Evolutionary conservation across 1,140 invertebrate genomes (phyloP), one percentile per base, ranked within the genome.

Genomic region (Chrysoperla carnea): DNA sequence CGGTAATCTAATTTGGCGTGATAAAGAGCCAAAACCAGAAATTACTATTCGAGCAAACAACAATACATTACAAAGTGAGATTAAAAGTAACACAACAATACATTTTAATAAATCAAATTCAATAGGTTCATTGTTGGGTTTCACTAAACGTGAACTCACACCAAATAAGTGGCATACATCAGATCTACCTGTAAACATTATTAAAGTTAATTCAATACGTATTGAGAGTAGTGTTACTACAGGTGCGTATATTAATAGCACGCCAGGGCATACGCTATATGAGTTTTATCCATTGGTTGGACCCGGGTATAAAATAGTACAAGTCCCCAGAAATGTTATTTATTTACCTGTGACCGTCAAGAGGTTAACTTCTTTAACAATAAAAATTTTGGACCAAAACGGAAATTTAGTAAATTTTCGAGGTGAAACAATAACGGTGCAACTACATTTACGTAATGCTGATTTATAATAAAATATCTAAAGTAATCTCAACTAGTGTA

Each of bases 311-410:
- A 53, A 54, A 47, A 50, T 54, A 39, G 43, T 50, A 8, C 52
- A 59, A 52, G 44, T 36, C 28, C 51, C 52, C 9, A 23, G n/a
- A 7, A 48, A 53, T 27, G 48, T 58, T 29, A 60, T 59, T 46
- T 60, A 59, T 51, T 43, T 56, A 43, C 55, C 47, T 41, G 44
- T 60, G 11, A 54, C 47, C 35, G 44, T 42, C 3, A 45, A 40
- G 4, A 36, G 15, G 40, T 52, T 55, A 43, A 43, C 43, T 39
- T 12, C 49, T 39, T 38, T 56, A 23, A 39, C 43, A n/a, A 14
- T 54, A 23, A 42, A 41, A 37, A 38, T 58, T 23, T 41, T 48
- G 14, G 46, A 56, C 49, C 51, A 54, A 50, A 48, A 52, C 42
- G 50, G 48, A 29, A 27, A 47, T 31, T 33, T 51, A 8, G 41